These are phyloP conservation scores for Oncorhynchus nerka DNA, from an alignment of 2,113 vertebrate genomes.

Conservation along the genomic window DNA sequence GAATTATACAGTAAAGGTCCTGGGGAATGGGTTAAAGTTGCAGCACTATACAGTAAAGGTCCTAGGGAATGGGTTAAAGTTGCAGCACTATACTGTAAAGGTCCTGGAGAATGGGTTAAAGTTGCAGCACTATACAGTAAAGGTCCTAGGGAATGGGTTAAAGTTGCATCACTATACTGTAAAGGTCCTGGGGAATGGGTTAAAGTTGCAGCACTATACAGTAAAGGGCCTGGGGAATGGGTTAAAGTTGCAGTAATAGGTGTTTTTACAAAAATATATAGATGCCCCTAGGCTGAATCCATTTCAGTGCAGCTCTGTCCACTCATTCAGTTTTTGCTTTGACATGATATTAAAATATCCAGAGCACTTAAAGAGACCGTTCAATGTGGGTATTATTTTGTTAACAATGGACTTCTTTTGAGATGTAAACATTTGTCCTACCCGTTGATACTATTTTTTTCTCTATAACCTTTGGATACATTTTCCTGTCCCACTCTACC, in stretches of 20 bases:
- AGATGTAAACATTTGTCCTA: constrained; percentile 47
- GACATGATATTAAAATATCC: constrained; percentile 42
- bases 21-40: background rate
- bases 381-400: constrained; percentile 53
- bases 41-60: too few relatives aligned
- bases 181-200: too few relatives aligned
- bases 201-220: too few relatives aligned
- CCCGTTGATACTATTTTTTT: constrained; percentile 37
- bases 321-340: constrained; percentile 38
- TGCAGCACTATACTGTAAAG: too few relatives aligned
- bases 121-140: too few relatives aligned
- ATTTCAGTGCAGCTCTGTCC: background rate
- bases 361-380: background rate
- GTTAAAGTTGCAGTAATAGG: background rate
- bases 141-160: too few relatives aligned
- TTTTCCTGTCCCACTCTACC: constrained; percentile 68
- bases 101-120: too few relatives aligned
- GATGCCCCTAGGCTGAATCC: background rate
- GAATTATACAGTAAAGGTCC: too few relatives aligned
- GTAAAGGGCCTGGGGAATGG: too few relatives aligned
- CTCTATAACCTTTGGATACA: constrained; percentile 42
- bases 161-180: too few relatives aligned
- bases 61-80: too few relatives aligned
- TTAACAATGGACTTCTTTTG: constrained; percentile 52
- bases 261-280: background rate